Conservation (phyloP, 2,797 vertebrate genomes). For the Aulostomus chinensis region DNA sequence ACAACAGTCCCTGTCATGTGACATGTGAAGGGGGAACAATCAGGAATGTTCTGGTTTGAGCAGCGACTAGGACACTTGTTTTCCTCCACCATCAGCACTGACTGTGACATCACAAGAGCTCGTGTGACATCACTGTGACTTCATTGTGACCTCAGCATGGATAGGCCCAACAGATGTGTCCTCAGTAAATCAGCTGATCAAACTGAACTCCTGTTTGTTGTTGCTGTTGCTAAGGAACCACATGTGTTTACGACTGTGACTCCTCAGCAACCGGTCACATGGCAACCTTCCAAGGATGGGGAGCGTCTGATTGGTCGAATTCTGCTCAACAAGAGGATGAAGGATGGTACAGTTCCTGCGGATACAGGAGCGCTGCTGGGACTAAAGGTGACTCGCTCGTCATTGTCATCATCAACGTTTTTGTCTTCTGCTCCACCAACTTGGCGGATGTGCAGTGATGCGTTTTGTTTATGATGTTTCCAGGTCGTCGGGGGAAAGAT, state of each 20-base stretch:
- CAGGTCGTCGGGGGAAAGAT: constrained; percentile 98
- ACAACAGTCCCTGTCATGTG: no score
- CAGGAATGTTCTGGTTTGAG: no score
- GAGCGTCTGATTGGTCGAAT: constrained; percentile 95
- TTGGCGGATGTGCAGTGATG: not conserved
- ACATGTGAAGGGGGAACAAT: no score
- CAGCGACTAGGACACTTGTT: no score
- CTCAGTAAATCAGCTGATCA: not conserved
- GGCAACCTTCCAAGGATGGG: constrained; percentile 96
- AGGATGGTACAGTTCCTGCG: constrained; percentile 91
- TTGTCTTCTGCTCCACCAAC: not conserved
- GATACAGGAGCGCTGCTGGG: constrained; percentile 94
- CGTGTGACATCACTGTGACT: no score
- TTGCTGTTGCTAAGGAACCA: no score
- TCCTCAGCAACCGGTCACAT: constrained; percentile 90
- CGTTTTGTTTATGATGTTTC: constrained; percentile 44
- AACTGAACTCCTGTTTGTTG: no score
- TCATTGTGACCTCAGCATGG: no score
- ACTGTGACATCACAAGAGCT: no score
- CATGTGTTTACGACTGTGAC: constrained; percentile 60
- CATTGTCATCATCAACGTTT: not conserved
- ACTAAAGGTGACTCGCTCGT: constrained; percentile 83
- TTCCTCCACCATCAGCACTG: no score
- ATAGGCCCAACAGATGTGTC: no score
- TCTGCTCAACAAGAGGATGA: constrained; percentile 93